These are phyloP conservation scores for Prionailurus bengalensis DNA, from an alignment of 2,113 vertebrate species.

Conservation along the genomic window DNA sequence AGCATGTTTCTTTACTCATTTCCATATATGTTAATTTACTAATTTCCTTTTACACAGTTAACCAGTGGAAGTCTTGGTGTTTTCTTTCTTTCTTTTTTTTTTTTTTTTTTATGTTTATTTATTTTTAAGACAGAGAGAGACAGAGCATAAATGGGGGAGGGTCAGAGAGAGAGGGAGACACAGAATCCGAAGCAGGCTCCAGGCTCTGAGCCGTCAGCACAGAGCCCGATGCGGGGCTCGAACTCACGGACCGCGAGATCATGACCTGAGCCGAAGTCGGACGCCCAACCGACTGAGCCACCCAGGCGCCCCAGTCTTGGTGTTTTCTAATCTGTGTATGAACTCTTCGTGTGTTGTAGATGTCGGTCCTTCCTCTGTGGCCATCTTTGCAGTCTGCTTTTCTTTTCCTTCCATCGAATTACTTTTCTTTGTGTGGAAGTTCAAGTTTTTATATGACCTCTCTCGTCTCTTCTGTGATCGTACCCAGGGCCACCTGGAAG, in stretches of 20 bases:
- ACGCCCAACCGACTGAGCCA: no score
- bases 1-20: neutral
- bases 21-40: conserved; percentile 54
- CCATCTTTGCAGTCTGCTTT: neutral
- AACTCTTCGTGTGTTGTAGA: conserved; percentile 6
- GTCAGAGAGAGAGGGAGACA: no score
- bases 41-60: conserved; percentile 54
- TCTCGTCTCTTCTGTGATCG: neutral
- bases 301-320: neutral
- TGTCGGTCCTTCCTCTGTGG: neutral
- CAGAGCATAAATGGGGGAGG: no score
- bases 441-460: neutral
- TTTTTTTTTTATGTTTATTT: no score
- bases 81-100: neutral
- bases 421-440: neutral
- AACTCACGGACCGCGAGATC: no score
- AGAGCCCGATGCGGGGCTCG: no score
- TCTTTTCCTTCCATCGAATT: neutral
- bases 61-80: neutral
- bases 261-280: no score
- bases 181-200: no score
- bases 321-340: neutral
- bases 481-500: neutral
- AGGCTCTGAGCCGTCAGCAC: no score
- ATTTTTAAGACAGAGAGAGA: no score